Evolutionary conservation across 2,113 vertebrate species (phyloP).

Genomic region (Cyphomyrus discorhynchus): DNA sequence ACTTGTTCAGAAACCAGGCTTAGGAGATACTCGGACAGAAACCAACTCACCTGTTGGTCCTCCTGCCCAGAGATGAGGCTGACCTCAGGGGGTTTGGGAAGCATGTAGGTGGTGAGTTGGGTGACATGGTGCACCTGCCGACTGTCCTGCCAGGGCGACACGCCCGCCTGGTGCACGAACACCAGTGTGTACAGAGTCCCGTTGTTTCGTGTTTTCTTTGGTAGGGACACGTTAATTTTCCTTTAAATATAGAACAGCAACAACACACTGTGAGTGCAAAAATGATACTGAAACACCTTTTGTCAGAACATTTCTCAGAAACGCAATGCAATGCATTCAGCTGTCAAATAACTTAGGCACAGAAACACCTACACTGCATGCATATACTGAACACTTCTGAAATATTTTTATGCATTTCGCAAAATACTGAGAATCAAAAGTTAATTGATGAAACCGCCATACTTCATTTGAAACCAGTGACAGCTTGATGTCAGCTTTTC

Average conservation of each 20-base stretch:
- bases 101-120: slow-evolving; percentile 91
- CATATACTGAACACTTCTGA: background rate
- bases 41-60: slow-evolving; percentile 57
- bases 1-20: background rate
- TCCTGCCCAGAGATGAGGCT: slow-evolving; percentile 81
- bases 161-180: slow-evolving; percentile 83
- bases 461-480: background rate
- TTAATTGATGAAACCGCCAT: background rate
- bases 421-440: background rate
- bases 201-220: slow-evolving; percentile 90
- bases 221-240: slow-evolving; percentile 85
- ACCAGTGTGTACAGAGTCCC: slow-evolving; percentile 86
- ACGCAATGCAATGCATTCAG: background rate
- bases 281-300: background rate
- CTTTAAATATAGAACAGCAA: slow-evolving; percentile 49
- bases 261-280: background rate
- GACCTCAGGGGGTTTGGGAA: slow-evolving; percentile 85
- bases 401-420: background rate
- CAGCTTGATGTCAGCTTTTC: background rate
- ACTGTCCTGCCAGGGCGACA: slow-evolving; percentile 80
- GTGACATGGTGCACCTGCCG: slow-evolving; percentile 83
- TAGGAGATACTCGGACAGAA: background rate
- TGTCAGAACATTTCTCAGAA: background rate
- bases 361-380: background rate
- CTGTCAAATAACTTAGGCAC: background rate